Evolutionary conservation across 2,888 invertebrate genomes (phyloP), one percentile per base, ranked within the genome.

Genomic region (Andrena dorsata): DNA sequence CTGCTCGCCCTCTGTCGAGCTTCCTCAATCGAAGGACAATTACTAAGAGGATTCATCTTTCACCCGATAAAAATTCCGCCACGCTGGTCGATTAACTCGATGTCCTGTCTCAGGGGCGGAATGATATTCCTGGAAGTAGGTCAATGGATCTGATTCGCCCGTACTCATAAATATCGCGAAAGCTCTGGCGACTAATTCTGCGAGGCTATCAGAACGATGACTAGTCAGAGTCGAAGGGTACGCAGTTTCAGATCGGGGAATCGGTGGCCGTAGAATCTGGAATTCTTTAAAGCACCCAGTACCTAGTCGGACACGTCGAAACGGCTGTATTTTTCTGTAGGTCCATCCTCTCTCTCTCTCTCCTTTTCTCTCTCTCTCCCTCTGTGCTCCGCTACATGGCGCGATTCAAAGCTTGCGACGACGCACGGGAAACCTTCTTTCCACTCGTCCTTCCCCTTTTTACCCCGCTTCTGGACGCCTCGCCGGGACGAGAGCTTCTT

Each of bases 361-460:
- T 35, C 41, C 13, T 4, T 41, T 13, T 41, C 41, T 13, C 13
- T 41, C 13, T 10, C 35, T 10, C 23, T 28, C 65, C 53, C 65
- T 53, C 76, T 60, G 72, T 56, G 61, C 28, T 56, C n/a, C 53
- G 47, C 20, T 71, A 35, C 51, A 35, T 20, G 56, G 28, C 58
- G 47, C 70, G 76, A 77, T 69, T 77, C 77, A 78, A 84, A 81
- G 77, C 77, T 47, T n/a, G 72, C 74, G 65, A 20, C 49, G 58
- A 69, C 64, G 68, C 61, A 82, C 56, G 26, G 65, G 80, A 75
- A 70, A 61, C 51, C 30, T 58, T 47, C 61, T 28, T n/a, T 41
- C 63, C 5, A 10, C 30, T 20, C 13, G 28, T 26, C 26, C 32
- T 28, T 20, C 8, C 61, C 26, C 66, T 64, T 60, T 51, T 58